phyloP scores from a whole-genome alignment of 2,888 invertebrate genomes.

The Drosophila lutescens region DNA sequence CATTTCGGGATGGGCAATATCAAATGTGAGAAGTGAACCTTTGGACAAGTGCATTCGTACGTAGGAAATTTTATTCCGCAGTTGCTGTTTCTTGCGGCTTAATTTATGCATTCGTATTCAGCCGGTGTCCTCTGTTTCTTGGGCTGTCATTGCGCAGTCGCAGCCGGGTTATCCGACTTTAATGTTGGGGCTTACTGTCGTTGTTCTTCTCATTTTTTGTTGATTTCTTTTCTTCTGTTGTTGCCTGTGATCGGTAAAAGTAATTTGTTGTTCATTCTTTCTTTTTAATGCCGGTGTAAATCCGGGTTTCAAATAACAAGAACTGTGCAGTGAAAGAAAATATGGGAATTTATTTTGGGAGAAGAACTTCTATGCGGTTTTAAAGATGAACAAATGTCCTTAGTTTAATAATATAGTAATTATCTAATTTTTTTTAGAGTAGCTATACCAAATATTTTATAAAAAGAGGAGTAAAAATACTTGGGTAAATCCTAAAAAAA shows the following conservation, averaged over 20 bases:
- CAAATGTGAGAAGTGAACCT: conserved; percentile 56
- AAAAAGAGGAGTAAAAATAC: too few species aligned
- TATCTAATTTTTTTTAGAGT: too few species aligned
- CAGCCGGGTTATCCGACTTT: conserved; percentile 27
- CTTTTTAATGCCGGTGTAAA: conserved; percentile 66
- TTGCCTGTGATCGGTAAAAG: conserved; percentile 70
- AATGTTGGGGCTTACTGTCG: conserved; percentile 6
- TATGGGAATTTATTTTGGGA: neutral
- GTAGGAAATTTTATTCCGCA: conserved; percentile 71
- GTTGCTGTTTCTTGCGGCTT: conserved; percentile 45
- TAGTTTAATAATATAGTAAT: too few species aligned
- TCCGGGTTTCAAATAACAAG: conserved; percentile 76
- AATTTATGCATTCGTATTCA: conserved; percentile 75
- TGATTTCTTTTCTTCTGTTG: conserved; percentile 19
- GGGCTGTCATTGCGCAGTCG: conserved; percentile 41
- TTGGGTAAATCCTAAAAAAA: too few species aligned
- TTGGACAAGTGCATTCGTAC: conserved; percentile 75
- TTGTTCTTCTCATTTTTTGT: conserved; percentile 18
- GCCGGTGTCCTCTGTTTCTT: conserved; percentile 44
- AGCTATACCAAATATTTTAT: too few species aligned
- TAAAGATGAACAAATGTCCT: too few species aligned
- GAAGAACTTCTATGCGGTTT: neutral
- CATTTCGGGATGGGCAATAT: conserved; percentile 46
- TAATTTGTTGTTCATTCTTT: conserved; percentile 72
- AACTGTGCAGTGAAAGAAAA: conserved; percentile 56